Percentiles rank a stretch among this genome's conserved stretches.
These are phyloP conservation scores for Microdon myrmicae DNA, from an alignment of 2,888 invertebrate species.

Conservation along the genomic window DNA sequence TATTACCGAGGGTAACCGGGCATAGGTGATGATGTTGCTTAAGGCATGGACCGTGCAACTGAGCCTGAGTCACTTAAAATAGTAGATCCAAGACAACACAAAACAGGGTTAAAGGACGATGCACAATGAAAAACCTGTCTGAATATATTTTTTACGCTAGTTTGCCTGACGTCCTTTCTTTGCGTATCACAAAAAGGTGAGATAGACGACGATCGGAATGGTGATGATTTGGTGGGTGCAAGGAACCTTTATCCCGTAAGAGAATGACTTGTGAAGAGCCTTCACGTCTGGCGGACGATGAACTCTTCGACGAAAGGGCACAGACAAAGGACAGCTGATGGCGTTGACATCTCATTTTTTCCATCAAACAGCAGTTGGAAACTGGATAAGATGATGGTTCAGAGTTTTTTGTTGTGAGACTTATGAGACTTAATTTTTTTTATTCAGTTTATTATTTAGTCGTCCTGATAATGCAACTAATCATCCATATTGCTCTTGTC, in stretches of 20 bases:
- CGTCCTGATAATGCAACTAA: too few relatives aligned
- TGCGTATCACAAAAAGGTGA: conserved; percentile 11
- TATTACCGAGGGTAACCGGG: too few relatives aligned
- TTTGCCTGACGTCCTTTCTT: conserved; percentile 22
- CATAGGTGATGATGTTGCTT: conserved; percentile 4
- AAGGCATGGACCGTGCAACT: conserved; percentile 39
- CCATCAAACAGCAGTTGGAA: conserved; percentile 43
- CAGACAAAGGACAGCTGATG: conserved; percentile 52
- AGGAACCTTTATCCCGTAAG: conserved; percentile 42
- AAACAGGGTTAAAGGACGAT: conserved; percentile 5
- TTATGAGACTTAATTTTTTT: conserved; percentile 6
- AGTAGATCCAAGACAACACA: too few relatives aligned
- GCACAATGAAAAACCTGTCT: conserved; percentile 36
- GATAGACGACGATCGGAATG: conserved; percentile 31
- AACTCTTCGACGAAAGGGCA: conserved; percentile 39
- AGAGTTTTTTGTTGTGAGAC: conserved; percentile 14
- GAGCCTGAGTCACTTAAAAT: conserved; percentile 14
- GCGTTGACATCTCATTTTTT: conserved; percentile 49
- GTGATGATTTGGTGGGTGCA: conserved; percentile 50
- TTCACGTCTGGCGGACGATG: conserved; percentile 48
- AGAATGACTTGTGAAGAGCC: conserved; percentile 47
- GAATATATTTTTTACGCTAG: conserved; percentile 29
- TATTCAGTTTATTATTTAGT: too few relatives aligned
- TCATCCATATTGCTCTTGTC: too few relatives aligned
- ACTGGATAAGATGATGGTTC: conserved; percentile 28